Base-by-base conservation (phyloP, 2,888 invertebrate species). In the Lasioglossum marginatum region DNA sequence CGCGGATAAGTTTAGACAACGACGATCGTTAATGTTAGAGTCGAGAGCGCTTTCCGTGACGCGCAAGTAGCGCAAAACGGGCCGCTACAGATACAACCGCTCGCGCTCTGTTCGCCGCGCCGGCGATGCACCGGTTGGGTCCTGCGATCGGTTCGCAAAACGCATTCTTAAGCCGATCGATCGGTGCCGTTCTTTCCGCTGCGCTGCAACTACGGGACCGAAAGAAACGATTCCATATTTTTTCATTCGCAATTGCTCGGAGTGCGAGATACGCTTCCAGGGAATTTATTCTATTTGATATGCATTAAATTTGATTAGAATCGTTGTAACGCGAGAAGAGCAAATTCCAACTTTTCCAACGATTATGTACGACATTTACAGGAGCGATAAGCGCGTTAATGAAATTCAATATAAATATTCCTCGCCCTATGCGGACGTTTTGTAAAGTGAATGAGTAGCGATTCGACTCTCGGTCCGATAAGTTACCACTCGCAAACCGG, bases 31-130 rank as follows among this genome's bases (percentile, higher is more conserved):
- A 85, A 68, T 60, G 78, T 76, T 72, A 57, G 71, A 85, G 66
- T 60, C 63, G 79, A 77, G 79, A 84, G 85, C 85, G 76, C 72
- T 84, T 85, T 85, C 85, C 84, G 79, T 79, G 85, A 85, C 76
- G 85, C 73, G 12, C 71, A 83, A 76, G 74, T 83, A 83, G 85
- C 14, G 79, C 75, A 85, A 85, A 85, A 79, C 79, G 79, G 79
- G 63, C 63, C 52, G 16, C 63, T 63, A 63, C 63, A 63, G 63
- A 63, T 63, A 16, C 63, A n/a, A 52, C 52, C 52, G 63, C 16
- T 52, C 52, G 23, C 52, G 63, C 16, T 52, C 52, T 52, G 52
- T 10, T n/a, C 52, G 23, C 10, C 23, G 23, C 52, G 23, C 10
- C 23, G 23, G 23, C 52, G 27, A 31, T 63, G 63, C 63, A 14